phyloP scores from a whole-genome alignment of 1,140 invertebrate genomes.

The Eueides isabella region DNA sequence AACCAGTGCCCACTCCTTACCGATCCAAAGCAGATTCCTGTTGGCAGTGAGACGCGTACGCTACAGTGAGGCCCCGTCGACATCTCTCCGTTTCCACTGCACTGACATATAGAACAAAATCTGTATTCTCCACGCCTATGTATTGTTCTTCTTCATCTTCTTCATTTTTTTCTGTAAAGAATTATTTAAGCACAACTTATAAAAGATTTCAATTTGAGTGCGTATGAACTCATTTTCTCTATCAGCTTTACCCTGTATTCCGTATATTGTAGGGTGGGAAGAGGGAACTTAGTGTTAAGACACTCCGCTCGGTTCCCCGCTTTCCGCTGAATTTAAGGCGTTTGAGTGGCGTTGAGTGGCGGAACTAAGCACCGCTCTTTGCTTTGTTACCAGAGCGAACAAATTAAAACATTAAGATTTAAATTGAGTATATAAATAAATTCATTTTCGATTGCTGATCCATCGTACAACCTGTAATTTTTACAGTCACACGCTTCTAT shows the following conservation, averaged over 20 bases:
- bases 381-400: too few species aligned
- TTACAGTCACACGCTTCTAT: too few species aligned
- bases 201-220: too few species aligned
- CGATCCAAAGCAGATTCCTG: conserved; percentile 96
- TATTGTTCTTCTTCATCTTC: conserved; percentile 71
- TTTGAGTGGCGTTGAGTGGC: too few species aligned
- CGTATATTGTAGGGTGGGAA: too few species aligned
- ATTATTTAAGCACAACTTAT: too few species aligned
- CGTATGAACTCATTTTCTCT: neutral
- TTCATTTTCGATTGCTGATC: neutral
- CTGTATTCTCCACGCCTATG: conserved; percentile 91
- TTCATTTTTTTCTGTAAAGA: conserved; percentile 46
- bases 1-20: conserved; percentile 71
- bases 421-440: neutral
- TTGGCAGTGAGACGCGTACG: conserved; percentile 99
- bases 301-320: too few species aligned
- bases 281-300: too few species aligned
- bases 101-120: conserved; percentile 99
- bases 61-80: conserved; percentile 93
- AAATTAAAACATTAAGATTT: too few species aligned
- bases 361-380: too few species aligned
- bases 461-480: neutral
- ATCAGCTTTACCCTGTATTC: neutral
- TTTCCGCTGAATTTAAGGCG: too few species aligned
- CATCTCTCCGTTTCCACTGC: conserved; percentile 96